Conservation (phyloP, 2,888 invertebrate genomes). For the Psococerastis gibbosa region DNA sequence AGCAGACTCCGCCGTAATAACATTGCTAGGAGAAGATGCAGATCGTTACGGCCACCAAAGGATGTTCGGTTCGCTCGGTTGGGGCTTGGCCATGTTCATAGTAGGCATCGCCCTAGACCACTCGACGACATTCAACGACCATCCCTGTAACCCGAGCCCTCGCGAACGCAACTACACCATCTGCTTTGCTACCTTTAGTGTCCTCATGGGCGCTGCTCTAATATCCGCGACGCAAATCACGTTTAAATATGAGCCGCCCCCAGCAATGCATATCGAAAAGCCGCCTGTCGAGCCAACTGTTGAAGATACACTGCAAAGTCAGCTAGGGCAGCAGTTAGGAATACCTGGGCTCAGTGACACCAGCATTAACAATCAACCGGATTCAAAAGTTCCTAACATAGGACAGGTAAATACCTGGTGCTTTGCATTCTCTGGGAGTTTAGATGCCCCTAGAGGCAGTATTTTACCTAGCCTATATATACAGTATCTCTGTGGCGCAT, state of each 20-base stretch:
- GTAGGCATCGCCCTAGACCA: constrained; percentile 93
- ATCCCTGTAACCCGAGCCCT: constrained; percentile 74
- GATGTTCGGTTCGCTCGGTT: constrained; percentile 95
- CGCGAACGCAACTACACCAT: constrained; percentile 97
- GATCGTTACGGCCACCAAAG: constrained; percentile 88
- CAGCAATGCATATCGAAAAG: constrained; percentile 31
- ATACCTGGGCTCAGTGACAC: constrained; percentile 56
- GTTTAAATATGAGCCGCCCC: constrained; percentile 30
- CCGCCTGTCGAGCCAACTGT: constrained; percentile 30
- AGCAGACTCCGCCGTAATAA: constrained; percentile 82
- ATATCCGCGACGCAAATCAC: constrained; percentile 76
- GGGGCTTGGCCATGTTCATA: constrained; percentile 98
- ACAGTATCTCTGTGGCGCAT: no score
- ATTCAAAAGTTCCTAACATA: constrained; percentile 25
- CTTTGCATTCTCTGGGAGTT: no score
- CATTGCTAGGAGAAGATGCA: constrained; percentile 71
- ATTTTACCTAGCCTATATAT: no score
- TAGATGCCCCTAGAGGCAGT: no score
- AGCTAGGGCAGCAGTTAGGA: constrained; percentile 64
- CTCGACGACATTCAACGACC: constrained; percentile 85
- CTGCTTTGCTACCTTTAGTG: constrained; percentile 86
- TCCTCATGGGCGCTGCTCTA: constrained; percentile 88
- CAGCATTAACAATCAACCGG: constrained; percentile 18
- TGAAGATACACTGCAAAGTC: constrained; percentile 67
- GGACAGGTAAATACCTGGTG: constrained; percentile 28